Evolutionary conservation across 2,113 vertebrate species (phyloP).

Genomic region (Progne subis): DNA sequence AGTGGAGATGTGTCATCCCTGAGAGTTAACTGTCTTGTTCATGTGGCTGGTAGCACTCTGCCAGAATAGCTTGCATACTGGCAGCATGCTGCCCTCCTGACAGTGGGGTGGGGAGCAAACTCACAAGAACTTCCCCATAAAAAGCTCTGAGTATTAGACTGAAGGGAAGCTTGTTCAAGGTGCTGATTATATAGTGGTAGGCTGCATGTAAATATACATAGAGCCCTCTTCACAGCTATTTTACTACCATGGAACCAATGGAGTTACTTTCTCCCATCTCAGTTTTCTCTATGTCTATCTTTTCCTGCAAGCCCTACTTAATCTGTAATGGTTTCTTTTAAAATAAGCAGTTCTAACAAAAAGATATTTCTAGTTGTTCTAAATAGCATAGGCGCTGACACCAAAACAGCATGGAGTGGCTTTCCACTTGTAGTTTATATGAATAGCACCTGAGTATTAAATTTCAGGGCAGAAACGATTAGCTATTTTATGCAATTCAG

Average conservation of each 20-base stretch:
- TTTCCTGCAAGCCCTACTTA: not conserved
- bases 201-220: not conserved
- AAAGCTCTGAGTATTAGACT: not conserved
- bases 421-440: not conserved
- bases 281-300: not conserved
- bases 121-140: not conserved
- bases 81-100: not conserved
- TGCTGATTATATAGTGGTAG: not conserved
- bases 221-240: not conserved
- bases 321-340: not conserved
- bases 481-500: not conserved
- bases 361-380: not conserved
- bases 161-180: not conserved
- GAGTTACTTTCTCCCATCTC: not conserved
- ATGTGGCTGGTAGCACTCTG: not conserved
- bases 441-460: not conserved
- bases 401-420: not conserved
- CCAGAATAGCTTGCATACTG: not conserved
- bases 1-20: not conserved
- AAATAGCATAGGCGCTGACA: not conserved
- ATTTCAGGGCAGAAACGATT: not conserved
- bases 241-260: not conserved
- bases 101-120: not conserved
- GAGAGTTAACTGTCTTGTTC: not conserved
- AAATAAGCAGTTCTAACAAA: not conserved